Evolutionary conservation across 2,888 invertebrate species (phyloP).

Genomic region (Sicus ferrugineus): DNA sequence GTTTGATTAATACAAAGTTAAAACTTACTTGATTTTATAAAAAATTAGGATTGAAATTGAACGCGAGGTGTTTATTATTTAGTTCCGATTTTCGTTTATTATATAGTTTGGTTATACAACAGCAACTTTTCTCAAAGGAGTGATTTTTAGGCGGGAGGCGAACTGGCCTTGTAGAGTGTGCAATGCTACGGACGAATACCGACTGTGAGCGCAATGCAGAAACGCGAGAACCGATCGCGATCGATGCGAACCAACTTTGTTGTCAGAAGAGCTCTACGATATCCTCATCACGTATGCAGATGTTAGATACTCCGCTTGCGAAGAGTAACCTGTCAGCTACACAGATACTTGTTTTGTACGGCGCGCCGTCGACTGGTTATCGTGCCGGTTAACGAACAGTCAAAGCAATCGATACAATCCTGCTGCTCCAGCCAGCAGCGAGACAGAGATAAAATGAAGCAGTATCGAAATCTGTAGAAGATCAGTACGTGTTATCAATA

Average conservation of each 20-base stretch:
- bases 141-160: neutral
- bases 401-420: neutral
- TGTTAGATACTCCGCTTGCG: slow-evolving; percentile 38
- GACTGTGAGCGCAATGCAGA: slow-evolving; percentile 10
- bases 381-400: too few species aligned
- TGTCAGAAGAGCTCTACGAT: slow-evolving; percentile 28
- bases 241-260: slow-evolving; percentile 9
- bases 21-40: neutral
- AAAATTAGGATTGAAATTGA: neutral
- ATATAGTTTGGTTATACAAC: neutral
- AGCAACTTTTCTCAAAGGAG: neutral
- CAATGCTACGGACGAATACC: neutral
- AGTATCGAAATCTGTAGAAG: neutral
- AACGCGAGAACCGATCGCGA: slow-evolving; percentile 19
- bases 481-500: slow-evolving; percentile 32
- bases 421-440: neutral
- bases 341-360: slow-evolving; percentile 16
- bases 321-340: neutral
- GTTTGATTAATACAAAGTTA: neutral
- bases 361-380: neutral
- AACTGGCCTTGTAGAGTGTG: slow-evolving; percentile 18
- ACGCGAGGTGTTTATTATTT: neutral
- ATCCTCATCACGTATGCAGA: slow-evolving; percentile 37
- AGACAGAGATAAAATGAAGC: neutral
- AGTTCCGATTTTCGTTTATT: neutral